Conservation (phyloP, 2,113 vertebrate genomes). For the Pseudorasbora parva region DNA sequence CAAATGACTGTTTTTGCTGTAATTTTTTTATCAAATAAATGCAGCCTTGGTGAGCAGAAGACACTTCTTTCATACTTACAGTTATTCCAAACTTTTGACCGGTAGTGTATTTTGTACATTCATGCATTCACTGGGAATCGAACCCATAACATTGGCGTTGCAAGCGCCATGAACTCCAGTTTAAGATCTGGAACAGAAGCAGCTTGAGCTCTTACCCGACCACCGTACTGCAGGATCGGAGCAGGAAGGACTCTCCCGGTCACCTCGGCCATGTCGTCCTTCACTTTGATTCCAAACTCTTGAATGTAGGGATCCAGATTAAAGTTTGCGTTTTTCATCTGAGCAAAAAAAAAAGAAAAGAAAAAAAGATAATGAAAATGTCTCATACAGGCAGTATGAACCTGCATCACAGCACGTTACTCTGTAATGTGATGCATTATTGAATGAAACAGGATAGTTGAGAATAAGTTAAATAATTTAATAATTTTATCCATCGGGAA, state of each 20-base stretch:
- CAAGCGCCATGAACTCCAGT: not conserved
- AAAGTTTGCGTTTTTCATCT: conserved; percentile 99
- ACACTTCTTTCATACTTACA: not conserved
- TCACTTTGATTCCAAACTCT: conserved; percentile 99
- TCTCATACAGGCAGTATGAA: not conserved
- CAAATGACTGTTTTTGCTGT: not conserved
- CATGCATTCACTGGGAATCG: not conserved
- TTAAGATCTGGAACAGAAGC: not conserved
- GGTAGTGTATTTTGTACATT: no score
- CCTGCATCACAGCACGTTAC: not conserved
- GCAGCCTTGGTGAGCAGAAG: not conserved
- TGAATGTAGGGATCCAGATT: conserved; percentile 99
- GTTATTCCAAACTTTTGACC: not conserved
- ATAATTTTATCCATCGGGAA: not conserved
- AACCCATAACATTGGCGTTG: not conserved
- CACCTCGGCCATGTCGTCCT: conserved; percentile 98
- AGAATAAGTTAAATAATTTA: not conserved
- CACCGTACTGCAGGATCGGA: conserved; percentile 97
- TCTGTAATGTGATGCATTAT: not conserved
- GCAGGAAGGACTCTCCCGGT: conserved; percentile 94
- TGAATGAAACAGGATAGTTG: not conserved
- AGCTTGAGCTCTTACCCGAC: conserved; percentile 80
- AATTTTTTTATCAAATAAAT: not conserved
- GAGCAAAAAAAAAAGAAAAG: conserved; percentile 23
- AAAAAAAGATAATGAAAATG: not conserved